Percentiles rank a stretch among this genome's conserved stretches.
Conservation (phyloP, 2,797 vertebrate species). For the Lindbergichthys nudifrons region DNA sequence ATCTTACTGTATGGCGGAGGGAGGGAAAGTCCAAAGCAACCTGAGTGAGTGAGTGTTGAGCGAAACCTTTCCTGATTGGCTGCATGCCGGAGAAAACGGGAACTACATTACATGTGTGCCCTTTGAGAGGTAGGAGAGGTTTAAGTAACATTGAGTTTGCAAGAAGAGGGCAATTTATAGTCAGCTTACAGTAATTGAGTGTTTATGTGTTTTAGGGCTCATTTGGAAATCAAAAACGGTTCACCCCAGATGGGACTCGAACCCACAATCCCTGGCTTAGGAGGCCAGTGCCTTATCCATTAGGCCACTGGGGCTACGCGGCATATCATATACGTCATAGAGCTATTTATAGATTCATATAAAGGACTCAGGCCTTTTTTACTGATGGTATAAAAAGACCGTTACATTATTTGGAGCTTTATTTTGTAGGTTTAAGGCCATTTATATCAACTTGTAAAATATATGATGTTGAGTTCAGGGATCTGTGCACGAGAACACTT, state of each 20-base stretch:
- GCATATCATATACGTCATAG: no score
- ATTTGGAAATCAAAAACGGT: background rate
- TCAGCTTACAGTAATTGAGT: no score
- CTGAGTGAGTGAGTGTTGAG: slow-evolving; percentile 2
- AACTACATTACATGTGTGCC: background rate
- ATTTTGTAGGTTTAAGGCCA: background rate
- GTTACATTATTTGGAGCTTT: background rate
- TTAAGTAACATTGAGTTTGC: no score
- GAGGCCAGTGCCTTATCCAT: slow-evolving; percentile 80
- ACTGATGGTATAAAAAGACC: slow-evolving; percentile 10
- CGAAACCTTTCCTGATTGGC: slow-evolving; percentile 62
- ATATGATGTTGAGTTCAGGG: background rate
- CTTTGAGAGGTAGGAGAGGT: background rate
- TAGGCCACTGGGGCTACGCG: slow-evolving; percentile 62
- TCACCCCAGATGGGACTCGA: slow-evolving; percentile 74
- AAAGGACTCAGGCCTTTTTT: background rate
- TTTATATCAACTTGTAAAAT: no score
- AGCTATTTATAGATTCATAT: no score
- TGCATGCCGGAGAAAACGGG: background rate
- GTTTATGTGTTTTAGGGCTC: no score
- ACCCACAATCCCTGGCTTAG: slow-evolving; percentile 80
- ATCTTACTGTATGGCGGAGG: background rate
- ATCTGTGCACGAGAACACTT: background rate
- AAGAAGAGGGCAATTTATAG: no score
- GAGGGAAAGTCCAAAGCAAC: slow-evolving; percentile 28